Percentiles rank a stretch among this genome's conserved stretches.
Conservation (phyloP, 2,113 vertebrate species). For the Taxidea taxus region DNA sequence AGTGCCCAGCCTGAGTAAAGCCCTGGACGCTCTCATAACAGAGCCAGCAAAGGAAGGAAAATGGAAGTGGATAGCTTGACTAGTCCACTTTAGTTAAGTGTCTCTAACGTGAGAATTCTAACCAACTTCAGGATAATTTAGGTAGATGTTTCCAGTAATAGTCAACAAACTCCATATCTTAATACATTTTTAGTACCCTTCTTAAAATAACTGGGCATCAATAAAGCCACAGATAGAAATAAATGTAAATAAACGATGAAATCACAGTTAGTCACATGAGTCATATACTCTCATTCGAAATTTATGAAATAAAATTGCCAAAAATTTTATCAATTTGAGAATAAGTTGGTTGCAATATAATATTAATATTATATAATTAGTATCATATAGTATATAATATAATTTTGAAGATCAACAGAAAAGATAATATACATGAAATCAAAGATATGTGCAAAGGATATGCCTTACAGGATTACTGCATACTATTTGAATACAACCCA, state of each 20-base stretch:
- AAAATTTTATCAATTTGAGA: not conserved
- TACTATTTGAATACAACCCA: not conserved
- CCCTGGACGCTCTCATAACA: not conserved
- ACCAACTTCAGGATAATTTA: not conserved
- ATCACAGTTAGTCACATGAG: not conserved
- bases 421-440: not conserved
- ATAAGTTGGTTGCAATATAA: not conserved
- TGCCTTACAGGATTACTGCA: not conserved
- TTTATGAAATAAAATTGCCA: not conserved
- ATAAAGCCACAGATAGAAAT: not conserved
- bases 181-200: not conserved
- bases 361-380: no score
- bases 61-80: not conserved
- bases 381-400: no score
- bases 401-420: not conserved
- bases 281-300: not conserved
- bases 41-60: not conserved
- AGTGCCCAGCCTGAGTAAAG: not conserved
- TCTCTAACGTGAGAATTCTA: not conserved
- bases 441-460: not conserved
- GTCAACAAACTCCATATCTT: not conserved
- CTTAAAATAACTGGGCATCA: not conserved
- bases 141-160: not conserved
- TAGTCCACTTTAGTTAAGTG: fast-evolving
- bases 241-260: not conserved